These are phyloP conservation scores for Eudemis profundana DNA, from an alignment of 2,888 invertebrate genomes.

Conservation along the genomic window DNA sequence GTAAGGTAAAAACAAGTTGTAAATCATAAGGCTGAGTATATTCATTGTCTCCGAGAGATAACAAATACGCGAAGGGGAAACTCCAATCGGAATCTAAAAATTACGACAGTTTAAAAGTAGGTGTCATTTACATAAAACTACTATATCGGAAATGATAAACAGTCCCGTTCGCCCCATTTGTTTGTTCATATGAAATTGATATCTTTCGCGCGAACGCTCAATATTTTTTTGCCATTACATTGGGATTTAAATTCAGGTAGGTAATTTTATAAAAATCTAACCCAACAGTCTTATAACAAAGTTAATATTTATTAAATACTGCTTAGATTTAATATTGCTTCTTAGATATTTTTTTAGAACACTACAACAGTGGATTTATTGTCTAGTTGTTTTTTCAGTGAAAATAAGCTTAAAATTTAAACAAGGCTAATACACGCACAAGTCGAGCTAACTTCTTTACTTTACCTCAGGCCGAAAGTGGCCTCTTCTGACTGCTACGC, in stretches of 20 bases:
- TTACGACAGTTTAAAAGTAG: constrained; percentile 85
- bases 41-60: constrained; percentile 78
- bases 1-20: constrained; percentile 66
- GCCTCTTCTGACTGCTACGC: too few relatives aligned
- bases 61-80: constrained; percentile 79
- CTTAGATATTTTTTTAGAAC: too few relatives aligned
- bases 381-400: too few relatives aligned
- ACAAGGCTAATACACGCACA: too few relatives aligned
- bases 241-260: not conserved
- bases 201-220: constrained; percentile 25
- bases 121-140: constrained; percentile 83
- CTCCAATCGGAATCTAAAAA: constrained; percentile 82
- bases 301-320: too few relatives aligned
- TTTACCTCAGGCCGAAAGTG: too few relatives aligned
- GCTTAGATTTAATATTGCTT: too few relatives aligned
- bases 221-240: constrained; percentile 14
- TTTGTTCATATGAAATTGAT: constrained; percentile 62
- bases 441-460: too few relatives aligned
- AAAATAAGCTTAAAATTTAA: too few relatives aligned
- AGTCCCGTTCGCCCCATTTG: constrained; percentile 66
- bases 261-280: not conserved
- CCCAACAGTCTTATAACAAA: too few relatives aligned
- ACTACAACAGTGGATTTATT: too few relatives aligned
- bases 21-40: constrained; percentile 78
- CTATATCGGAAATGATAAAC: constrained; percentile 81